Conservation (phyloP, 2,797 vertebrate genomes). For the Heliangelus exortis region DNA sequence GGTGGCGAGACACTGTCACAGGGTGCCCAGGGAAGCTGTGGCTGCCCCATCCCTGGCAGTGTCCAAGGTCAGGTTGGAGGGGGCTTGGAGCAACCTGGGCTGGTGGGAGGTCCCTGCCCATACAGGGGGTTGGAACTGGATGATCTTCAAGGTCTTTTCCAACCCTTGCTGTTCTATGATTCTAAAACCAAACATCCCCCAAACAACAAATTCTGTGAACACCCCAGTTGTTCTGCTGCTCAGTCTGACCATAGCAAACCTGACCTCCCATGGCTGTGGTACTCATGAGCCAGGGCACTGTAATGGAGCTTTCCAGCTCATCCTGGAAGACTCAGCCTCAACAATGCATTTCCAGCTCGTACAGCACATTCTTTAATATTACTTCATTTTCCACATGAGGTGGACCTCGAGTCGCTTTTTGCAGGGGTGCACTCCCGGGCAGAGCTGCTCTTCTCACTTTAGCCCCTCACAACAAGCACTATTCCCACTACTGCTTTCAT, state of each 20-base stretch:
- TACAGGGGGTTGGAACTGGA: no score
- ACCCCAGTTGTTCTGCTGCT: not conserved
- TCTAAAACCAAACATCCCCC: not conserved
- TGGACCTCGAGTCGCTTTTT: not conserved
- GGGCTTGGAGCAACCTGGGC: no score
- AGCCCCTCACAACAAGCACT: constrained; percentile 1
- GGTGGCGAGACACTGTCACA: no score
- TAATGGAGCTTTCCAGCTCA: not conserved
- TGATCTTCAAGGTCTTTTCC: no score
- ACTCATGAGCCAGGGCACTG: not conserved
- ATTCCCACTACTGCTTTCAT: constrained; percentile 3
- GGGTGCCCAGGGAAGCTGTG: no score
- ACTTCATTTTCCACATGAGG: not conserved
- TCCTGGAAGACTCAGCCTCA: not conserved
- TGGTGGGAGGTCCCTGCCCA: no score
- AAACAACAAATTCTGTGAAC: not conserved
- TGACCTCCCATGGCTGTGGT: not conserved
- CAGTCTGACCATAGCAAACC: not conserved
- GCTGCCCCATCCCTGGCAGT: no score
- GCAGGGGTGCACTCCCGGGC: not conserved
- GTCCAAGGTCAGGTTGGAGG: no score
- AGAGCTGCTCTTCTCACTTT: not conserved
- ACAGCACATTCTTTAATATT: not conserved
- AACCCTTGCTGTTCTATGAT: no score
- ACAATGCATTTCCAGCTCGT: not conserved